Evolutionary conservation across 2,113 vertebrate species (phyloP).

Genomic region (Todiramphus chloris): DNA sequence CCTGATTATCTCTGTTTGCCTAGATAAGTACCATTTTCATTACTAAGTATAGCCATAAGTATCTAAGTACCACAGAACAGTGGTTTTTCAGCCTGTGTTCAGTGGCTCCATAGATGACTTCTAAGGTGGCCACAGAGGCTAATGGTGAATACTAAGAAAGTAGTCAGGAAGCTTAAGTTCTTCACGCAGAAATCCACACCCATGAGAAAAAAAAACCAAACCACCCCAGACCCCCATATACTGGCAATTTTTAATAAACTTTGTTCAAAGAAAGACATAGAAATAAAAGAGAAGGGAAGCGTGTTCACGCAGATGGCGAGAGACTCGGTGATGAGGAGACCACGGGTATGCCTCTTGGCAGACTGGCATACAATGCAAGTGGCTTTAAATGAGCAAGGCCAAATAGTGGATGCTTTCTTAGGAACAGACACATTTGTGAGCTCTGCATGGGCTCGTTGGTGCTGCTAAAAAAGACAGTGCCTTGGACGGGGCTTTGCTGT

Average conservation of each 20-base stretch:
- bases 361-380: neutral
- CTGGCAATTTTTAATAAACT: neutral
- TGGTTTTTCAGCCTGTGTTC: conserved; percentile 5
- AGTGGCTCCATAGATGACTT: neutral
- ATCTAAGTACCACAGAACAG: neutral
- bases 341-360: neutral
- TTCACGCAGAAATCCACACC: neutral
- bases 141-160: neutral
- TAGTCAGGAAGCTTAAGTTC: neutral
- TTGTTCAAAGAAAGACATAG: neutral
- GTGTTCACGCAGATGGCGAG: neutral
- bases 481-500: neutral
- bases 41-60: neutral
- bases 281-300: neutral
- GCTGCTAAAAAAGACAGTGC: neutral
- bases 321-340: neutral
- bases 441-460: neutral
- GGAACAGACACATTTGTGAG: neutral
- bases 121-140: neutral
- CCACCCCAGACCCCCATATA: too few species aligned
- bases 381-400: neutral
- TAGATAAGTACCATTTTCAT: neutral
- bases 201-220: neutral
- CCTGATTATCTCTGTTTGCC: neutral
- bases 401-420: neutral